Percentiles rank a stretch among this genome's conserved stretches.
These are phyloP conservation scores for Phaethornis superciliosus DNA, from an alignment of 2,113 vertebrate species.

Conservation along the genomic window DNA sequence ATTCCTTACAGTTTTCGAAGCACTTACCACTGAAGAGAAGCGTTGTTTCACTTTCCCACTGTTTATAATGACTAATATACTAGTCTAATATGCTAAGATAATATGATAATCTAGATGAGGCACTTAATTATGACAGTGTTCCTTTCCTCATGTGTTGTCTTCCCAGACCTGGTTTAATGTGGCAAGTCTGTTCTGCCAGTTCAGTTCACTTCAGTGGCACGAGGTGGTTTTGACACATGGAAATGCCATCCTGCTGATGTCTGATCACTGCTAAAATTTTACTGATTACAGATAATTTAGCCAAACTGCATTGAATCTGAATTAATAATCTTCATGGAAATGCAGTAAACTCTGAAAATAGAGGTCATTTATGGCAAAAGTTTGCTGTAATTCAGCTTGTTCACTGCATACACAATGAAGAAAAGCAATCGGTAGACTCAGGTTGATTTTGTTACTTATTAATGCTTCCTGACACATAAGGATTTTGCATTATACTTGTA, in stretches of 20 bases:
- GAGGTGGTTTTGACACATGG: background rate
- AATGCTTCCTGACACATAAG: background rate
- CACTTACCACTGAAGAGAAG: background rate
- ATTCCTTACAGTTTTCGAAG: background rate
- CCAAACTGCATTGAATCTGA: background rate
- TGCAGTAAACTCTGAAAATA: background rate
- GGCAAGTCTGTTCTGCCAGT: constrained; percentile 1
- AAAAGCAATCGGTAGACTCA: background rate
- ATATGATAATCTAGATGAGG: constrained; percentile 43
- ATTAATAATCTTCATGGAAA: background rate
- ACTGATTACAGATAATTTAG: constrained; percentile 28
- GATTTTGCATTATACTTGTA: background rate
- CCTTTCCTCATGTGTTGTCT: background rate
- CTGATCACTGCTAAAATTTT: constrained; percentile 7
- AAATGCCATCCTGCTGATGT: background rate
- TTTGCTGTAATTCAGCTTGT: background rate
- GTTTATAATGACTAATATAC: constrained; percentile 11
- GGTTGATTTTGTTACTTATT: background rate
- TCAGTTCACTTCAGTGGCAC: background rate
- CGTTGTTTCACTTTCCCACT: background rate
- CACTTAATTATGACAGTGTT: background rate
- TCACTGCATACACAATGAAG: background rate
- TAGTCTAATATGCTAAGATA: background rate
- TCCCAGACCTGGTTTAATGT: constrained; percentile 23
- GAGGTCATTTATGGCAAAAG: background rate